Conservation (phyloP, 2,888 invertebrate genomes). For the Xanthia togata region DNA sequence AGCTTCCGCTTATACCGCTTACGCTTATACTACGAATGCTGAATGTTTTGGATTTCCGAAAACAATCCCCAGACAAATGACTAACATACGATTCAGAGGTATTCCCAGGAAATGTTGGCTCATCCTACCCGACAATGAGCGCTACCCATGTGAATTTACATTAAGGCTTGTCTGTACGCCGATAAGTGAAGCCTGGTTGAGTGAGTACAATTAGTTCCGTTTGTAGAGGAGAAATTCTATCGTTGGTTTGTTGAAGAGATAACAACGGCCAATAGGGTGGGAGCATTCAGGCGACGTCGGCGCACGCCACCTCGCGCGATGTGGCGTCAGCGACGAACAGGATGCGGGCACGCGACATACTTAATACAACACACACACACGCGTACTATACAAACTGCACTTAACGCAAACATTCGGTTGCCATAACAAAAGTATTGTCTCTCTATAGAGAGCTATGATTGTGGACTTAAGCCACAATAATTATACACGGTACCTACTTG, state of each 20-base stretch:
- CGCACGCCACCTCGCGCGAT: conserved; percentile 85
- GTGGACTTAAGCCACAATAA: conserved; percentile 16
- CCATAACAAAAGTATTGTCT: conserved; percentile 68
- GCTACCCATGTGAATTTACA: conserved; percentile 46
- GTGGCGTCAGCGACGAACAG: conserved; percentile 86
- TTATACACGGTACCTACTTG: conserved; percentile 15
- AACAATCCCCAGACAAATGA: conserved; percentile 11
- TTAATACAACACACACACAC: conserved; percentile 66
- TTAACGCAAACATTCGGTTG: conserved; percentile 67
- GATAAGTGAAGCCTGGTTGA: conserved; percentile 67
- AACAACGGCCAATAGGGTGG: conserved; percentile 86
- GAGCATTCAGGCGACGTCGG: conserved; percentile 81
- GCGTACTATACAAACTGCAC: conserved; percentile 65
- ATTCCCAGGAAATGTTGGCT: conserved; percentile 24
- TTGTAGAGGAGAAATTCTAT: conserved; percentile 88
- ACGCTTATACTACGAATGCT: neutral
- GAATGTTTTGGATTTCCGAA: conserved; percentile 33
- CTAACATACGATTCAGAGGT: conserved; percentile 29
- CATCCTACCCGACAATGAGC: conserved; percentile 27
- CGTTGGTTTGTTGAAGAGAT: conserved; percentile 82
- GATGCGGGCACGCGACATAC: conserved; percentile 86
- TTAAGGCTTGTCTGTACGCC: conserved; percentile 26
- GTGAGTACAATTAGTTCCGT: conserved; percentile 82
- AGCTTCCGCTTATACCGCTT: neutral
- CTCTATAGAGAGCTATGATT: conserved; percentile 16